Evolutionary conservation across 2,113 vertebrate genomes (phyloP).

Genomic region (Varanus komodoensis): DNA sequence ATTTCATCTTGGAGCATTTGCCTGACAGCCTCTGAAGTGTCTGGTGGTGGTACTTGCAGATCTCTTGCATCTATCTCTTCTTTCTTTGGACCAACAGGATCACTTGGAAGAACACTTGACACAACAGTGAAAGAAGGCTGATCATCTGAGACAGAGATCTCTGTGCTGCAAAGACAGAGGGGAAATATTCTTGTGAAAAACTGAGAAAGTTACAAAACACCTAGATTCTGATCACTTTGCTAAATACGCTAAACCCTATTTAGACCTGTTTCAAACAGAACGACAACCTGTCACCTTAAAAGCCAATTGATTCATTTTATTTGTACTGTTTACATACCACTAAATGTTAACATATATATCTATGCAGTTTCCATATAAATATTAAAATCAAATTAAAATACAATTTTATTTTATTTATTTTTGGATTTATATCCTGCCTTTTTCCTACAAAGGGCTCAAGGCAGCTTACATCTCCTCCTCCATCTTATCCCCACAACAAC

Average conservation of each 20-base stretch:
- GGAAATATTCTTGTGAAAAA: not conserved
- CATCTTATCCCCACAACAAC: too few species aligned
- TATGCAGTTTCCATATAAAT: too few species aligned
- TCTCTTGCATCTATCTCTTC: constrained; percentile 34
- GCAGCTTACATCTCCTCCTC: too few species aligned
- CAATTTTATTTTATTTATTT: too few species aligned
- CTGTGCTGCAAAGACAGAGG: constrained; percentile 33
- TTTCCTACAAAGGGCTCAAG: too few species aligned
- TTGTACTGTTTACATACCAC: too few species aligned
- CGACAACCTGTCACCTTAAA: too few species aligned
- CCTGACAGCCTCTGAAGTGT: constrained; percentile 73
- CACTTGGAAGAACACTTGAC: constrained; percentile 46
- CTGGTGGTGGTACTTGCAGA: constrained; percentile 41
- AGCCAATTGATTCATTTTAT: too few species aligned
- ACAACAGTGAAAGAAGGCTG: constrained; percentile 32
- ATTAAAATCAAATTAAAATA: too few species aligned
- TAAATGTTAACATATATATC: too few species aligned
- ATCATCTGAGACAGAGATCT: constrained; percentile 36
- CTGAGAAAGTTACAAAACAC: not conserved
- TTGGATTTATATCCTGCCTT: too few species aligned
- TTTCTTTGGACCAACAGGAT: constrained; percentile 30
- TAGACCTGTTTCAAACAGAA: not conserved
- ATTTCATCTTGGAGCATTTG: constrained; percentile 91
- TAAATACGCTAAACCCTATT: not conserved
- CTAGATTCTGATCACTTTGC: not conserved